phyloP scores from a whole-genome alignment of 2,797 vertebrate genomes.

The Sebastes paucispinis region DNA sequence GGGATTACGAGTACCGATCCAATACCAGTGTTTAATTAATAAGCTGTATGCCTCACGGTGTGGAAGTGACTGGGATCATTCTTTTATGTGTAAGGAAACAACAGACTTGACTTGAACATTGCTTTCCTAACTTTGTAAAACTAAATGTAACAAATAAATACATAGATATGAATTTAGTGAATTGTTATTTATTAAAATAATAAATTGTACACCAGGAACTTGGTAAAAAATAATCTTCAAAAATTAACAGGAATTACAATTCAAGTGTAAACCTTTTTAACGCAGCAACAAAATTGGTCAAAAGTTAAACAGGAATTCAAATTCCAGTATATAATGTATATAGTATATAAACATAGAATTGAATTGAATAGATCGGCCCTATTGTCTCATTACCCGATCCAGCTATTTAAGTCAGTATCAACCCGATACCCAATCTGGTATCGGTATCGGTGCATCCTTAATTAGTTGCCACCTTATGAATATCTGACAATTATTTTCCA shows the following conservation, averaged over 20 bases:
- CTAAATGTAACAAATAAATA: too few relatives aligned
- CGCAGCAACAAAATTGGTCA: too few relatives aligned
- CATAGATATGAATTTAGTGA: neutral
- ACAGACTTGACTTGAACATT: too few relatives aligned
- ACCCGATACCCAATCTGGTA: neutral
- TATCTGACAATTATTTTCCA: neutral
- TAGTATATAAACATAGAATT: neutral
- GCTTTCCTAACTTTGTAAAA: too few relatives aligned
- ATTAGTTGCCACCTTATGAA: neutral
- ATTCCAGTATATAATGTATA: too few relatives aligned
- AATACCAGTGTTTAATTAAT: too few relatives aligned
- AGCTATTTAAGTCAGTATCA: neutral
- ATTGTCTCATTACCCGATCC: neutral
- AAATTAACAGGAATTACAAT: neutral
- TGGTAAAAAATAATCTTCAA: neutral
- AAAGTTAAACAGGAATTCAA: too few relatives aligned
- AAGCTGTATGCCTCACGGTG: too few relatives aligned
- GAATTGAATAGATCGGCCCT: neutral
- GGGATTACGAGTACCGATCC: too few relatives aligned
- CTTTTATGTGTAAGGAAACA: too few relatives aligned
- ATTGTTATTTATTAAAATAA: neutral
- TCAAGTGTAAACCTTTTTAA: too few relatives aligned
- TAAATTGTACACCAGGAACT: neutral
- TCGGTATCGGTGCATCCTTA: neutral
- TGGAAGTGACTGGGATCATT: too few relatives aligned